Percentiles rank a stretch among this genome's conserved stretches.
Conservation (phyloP, 2,888 invertebrate genomes). For the Campopleginae sp. region DNA sequence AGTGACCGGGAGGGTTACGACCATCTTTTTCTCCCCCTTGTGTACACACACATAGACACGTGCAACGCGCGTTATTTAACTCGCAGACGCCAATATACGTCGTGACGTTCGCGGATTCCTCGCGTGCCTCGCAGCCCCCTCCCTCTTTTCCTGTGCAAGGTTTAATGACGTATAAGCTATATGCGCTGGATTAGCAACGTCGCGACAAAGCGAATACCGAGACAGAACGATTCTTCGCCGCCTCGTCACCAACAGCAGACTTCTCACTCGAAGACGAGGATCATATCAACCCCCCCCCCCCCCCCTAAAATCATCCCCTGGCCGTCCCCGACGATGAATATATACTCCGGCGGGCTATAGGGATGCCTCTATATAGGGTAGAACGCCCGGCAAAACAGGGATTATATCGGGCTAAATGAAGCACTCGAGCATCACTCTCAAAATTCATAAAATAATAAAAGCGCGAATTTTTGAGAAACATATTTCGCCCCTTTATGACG, state of each 20-base stretch:
- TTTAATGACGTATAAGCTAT: slow-evolving; percentile 85
- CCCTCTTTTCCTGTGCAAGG: slow-evolving; percentile 56
- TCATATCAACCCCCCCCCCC: slow-evolving; percentile 61
- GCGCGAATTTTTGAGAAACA: not conserved
- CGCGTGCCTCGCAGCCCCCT: slow-evolving; percentile 67
- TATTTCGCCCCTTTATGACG: not conserved
- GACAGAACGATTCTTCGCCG: slow-evolving; percentile 9
- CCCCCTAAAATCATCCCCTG: slow-evolving; percentile 52
- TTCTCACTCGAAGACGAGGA: slow-evolving; percentile 42
- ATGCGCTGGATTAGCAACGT: slow-evolving; percentile 83
- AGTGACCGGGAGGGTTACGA: slow-evolving; percentile 78
- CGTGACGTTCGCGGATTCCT: slow-evolving; percentile 83
- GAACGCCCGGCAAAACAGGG: not conserved
- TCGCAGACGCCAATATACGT: slow-evolving; percentile 78
- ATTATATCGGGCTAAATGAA: slow-evolving; percentile 31
- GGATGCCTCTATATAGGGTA: not conserved
- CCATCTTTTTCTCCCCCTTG: slow-evolving; percentile 53
- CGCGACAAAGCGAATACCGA: slow-evolving; percentile 55
- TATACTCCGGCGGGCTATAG: not conserved
- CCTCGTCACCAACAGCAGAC: slow-evolving; percentile 33
- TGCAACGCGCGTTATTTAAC: slow-evolving; percentile 7
- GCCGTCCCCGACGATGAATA: slow-evolving; percentile 24
- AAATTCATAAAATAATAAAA: not conserved
- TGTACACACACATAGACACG: slow-evolving; percentile 2
- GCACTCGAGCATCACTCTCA: slow-evolving; percentile 1